Percentiles rank a stretch among this genome's conserved stretches.
These are phyloP conservation scores for Okamejei kenojei DNA, from an alignment of 2,797 vertebrate species.

Conservation along the genomic window DNA sequence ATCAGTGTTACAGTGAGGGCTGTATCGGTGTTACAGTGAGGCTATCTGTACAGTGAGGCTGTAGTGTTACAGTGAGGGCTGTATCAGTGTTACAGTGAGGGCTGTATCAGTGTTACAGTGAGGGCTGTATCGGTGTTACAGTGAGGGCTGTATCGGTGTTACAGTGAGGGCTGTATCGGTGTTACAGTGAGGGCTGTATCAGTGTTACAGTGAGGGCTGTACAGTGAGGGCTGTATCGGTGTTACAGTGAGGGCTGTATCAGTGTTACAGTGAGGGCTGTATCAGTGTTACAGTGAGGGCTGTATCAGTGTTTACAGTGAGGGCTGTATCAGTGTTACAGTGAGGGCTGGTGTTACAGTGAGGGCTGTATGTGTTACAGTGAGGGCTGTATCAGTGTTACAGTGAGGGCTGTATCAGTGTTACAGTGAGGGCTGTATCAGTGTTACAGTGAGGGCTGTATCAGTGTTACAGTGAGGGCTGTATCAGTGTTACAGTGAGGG, in stretches of 20 bases:
- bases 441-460: not conserved
- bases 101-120: no score
- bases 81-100: no score
- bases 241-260: not conserved
- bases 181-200: not conserved
- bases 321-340: no score
- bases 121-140: not conserved
- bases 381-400: no score
- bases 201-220: not conserved
- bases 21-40: no score
- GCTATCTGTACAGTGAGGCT: no score
- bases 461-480: not conserved
- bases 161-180: not conserved
- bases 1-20: no score
- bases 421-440: no score
- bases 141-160: not conserved
- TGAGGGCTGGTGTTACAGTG: not conserved
- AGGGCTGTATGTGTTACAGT: not conserved
- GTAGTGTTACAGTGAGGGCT: no score
- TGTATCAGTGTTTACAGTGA: not conserved
- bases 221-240: not conserved
- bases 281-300: no score
- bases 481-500: not conserved
- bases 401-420: no score
- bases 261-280: not conserved